Percentiles rank a stretch among this genome's conserved stretches.
Conservation (phyloP, 2,113 vertebrate genomes). For the Barnardius zonarius region DNA sequence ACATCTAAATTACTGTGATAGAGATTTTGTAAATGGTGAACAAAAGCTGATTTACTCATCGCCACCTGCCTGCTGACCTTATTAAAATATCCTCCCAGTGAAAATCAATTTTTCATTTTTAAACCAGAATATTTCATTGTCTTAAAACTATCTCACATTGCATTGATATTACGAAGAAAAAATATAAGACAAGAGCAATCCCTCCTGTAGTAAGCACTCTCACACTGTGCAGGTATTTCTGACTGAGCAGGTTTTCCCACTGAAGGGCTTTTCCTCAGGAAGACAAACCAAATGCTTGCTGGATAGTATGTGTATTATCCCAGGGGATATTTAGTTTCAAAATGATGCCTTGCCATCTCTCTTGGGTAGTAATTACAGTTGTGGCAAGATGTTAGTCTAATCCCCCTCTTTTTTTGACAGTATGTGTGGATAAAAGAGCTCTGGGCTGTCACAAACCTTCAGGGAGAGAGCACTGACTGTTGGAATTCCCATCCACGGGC, state of each 20-base stretch:
- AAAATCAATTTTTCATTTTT: constrained; percentile 65
- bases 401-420: not conserved
- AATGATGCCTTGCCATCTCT: not conserved
- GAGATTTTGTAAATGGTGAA: constrained; percentile 39
- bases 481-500: not conserved
- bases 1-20: not conserved
- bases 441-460: not conserved
- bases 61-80: not conserved
- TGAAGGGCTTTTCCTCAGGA: not conserved
- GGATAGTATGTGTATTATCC: not conserved
- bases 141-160: constrained; percentile 28
- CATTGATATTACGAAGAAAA: not conserved
- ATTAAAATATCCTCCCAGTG: constrained; percentile 31
- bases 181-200: not conserved
- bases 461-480: not conserved
- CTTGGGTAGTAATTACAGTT: not conserved
- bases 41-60: constrained; percentile 14
- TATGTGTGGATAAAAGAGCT: not conserved
- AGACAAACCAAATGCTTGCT: not conserved
- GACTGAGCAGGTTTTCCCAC: not conserved
- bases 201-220: not conserved
- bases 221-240: not conserved
- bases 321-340: not conserved
- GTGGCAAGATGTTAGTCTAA: not conserved
- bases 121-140: constrained; percentile 57